Conservation (phyloP, 2,797 vertebrate species). For the Chloroceryle inda region DNA sequence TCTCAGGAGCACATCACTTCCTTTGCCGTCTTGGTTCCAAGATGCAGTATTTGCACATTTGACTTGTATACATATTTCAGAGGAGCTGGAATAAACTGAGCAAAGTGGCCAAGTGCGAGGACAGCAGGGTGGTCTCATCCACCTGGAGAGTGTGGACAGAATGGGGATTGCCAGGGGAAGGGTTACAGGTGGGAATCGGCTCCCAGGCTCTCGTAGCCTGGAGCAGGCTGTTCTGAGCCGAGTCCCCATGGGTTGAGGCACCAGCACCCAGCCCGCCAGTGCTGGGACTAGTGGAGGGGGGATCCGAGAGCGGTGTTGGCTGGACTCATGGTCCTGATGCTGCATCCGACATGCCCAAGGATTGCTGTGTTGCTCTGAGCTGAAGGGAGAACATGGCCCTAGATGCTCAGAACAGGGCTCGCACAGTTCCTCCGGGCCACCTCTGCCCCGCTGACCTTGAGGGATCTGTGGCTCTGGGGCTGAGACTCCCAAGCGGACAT, state of each 20-base stretch:
- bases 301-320: background rate
- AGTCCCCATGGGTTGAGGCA: background rate
- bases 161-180: background rate
- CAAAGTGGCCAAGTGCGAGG: background rate
- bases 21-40: background rate
- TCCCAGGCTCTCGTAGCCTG: background rate
- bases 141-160: background rate
- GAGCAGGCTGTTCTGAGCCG: background rate
- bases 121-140: background rate
- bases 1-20: background rate
- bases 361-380: background rate
- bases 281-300: background rate
- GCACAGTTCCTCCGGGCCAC: fast-evolving
- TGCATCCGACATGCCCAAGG: background rate
- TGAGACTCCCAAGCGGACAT: background rate
- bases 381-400: background rate
- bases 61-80: constrained; percentile 38
- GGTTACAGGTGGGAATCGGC: background rate
- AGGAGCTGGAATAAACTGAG: constrained; percentile 61
- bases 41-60: constrained; percentile 77
- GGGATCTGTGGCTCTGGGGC: background rate
- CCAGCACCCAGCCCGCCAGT: background rate
- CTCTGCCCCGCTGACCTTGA: background rate
- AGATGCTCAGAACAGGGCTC: background rate
- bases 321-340: background rate